Evolutionary conservation across 2,797 vertebrate species (phyloP).

Genomic region (Pipistrellus nathusii): DNA sequence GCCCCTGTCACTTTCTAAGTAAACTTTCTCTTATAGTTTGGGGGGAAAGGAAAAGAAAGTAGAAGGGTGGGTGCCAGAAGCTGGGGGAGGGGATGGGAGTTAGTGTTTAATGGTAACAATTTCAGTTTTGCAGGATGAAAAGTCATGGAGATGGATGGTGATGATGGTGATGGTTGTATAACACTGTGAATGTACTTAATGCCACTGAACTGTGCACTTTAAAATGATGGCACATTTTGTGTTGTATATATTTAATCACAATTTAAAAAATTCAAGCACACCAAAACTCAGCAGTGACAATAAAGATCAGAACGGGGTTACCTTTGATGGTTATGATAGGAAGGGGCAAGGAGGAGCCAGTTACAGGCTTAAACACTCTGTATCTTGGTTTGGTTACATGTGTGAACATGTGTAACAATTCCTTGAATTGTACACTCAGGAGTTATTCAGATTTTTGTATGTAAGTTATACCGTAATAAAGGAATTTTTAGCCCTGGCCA

Average conservation of each 20-base stretch:
- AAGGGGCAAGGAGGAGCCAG: neutral
- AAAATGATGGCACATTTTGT: neutral
- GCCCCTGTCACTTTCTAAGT: neutral
- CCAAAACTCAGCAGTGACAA: neutral
- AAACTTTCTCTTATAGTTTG: neutral
- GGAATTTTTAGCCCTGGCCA: neutral
- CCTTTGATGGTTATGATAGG: neutral
- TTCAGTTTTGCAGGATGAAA: neutral
- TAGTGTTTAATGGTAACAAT: neutral
- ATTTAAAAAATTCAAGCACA: neutral
- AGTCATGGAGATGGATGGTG: neutral
- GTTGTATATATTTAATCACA: neutral
- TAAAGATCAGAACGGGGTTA: neutral
- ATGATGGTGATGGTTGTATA: neutral
- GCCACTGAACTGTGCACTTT: neutral
- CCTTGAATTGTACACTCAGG: neutral
- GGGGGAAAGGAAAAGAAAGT: neutral
- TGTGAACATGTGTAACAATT: neutral
- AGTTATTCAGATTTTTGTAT: neutral
- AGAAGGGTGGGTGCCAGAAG: neutral
- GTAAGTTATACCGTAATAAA: neutral
- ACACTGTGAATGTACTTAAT: neutral
- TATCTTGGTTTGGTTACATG: neutral
- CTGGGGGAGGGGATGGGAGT: neutral
- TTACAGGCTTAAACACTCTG: neutral